phyloP scores from a whole-genome alignment of 2,888 invertebrate species.

The Synanthedon tipuliformis region DNA sequence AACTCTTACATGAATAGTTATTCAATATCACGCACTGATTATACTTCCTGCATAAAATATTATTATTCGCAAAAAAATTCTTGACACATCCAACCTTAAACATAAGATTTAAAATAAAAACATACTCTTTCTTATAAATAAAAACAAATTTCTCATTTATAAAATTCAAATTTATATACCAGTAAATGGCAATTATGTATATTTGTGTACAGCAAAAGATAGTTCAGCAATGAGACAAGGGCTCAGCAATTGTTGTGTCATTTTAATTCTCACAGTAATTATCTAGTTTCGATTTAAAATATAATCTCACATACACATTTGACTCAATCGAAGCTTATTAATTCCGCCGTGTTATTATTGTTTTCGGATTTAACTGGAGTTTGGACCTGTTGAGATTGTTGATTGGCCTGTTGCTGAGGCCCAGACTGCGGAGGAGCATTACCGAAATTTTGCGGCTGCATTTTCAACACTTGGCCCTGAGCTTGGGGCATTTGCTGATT shows the following conservation, averaged over 20 bases:
- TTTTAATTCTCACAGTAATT: not conserved
- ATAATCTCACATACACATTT: not conserved
- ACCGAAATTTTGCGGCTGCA: constrained; percentile 22
- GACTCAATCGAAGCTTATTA: constrained; percentile 83
- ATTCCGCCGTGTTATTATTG: constrained; percentile 76
- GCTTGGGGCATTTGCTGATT: constrained; percentile 5
- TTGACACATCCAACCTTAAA: no score
- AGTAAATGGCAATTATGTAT: no score
- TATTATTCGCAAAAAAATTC: no score
- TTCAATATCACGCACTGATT: no score
- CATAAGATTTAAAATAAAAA: no score
- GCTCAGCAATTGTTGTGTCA: not conserved
- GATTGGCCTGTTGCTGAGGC: constrained; percentile 6
- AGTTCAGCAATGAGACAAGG: no score
- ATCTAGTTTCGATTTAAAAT: not conserved
- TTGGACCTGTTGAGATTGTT: constrained; percentile 27
- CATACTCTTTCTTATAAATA: no score
- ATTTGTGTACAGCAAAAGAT: no score
- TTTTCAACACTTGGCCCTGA: constrained; percentile 22
- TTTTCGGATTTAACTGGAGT: constrained; percentile 48
- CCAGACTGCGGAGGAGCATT: constrained; percentile 20
- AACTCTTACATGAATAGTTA: no score
- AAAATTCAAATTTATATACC: no score
- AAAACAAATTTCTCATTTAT: no score
- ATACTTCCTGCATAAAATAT: no score